Evolutionary conservation across 2,113 vertebrate genomes (phyloP).

Genomic region (Apaloderma vittatum): DNA sequence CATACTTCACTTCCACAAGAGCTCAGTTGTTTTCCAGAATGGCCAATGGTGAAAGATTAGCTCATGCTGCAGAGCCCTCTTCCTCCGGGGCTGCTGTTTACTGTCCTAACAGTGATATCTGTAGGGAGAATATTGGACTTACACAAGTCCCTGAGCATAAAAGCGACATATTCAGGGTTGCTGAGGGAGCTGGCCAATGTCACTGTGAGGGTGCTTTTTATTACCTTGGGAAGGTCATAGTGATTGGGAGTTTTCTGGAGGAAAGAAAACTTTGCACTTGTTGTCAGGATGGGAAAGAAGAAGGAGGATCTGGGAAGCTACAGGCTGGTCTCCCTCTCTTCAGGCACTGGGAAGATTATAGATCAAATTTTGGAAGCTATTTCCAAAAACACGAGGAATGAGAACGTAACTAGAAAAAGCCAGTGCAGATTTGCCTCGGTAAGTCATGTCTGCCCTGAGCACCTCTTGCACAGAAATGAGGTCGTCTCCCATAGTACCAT

Average conservation of each 20-base stretch:
- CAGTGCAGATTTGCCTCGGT: background rate
- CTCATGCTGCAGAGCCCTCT: background rate
- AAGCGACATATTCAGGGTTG: background rate
- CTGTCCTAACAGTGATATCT: background rate
- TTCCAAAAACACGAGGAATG: background rate
- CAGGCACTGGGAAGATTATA: background rate
- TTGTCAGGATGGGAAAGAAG: background rate
- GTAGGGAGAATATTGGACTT: background rate
- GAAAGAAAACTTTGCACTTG: background rate
- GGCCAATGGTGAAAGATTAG: background rate
- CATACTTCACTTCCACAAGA: background rate
- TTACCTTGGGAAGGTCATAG: background rate
- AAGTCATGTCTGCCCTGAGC: background rate
- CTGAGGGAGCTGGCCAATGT: background rate
- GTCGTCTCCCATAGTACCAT: background rate
- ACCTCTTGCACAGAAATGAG: background rate
- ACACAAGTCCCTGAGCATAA: background rate
- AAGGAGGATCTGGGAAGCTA: background rate
- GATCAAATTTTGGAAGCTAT: background rate
- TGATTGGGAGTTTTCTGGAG: background rate
- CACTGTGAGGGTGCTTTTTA: background rate
- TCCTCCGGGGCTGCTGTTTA: background rate
- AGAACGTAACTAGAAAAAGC: background rate
- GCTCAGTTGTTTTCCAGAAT: background rate
- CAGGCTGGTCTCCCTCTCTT: background rate